phyloP scores from a whole-genome alignment of 2,888 invertebrate genomes.

The Allygus modestus region DNA sequence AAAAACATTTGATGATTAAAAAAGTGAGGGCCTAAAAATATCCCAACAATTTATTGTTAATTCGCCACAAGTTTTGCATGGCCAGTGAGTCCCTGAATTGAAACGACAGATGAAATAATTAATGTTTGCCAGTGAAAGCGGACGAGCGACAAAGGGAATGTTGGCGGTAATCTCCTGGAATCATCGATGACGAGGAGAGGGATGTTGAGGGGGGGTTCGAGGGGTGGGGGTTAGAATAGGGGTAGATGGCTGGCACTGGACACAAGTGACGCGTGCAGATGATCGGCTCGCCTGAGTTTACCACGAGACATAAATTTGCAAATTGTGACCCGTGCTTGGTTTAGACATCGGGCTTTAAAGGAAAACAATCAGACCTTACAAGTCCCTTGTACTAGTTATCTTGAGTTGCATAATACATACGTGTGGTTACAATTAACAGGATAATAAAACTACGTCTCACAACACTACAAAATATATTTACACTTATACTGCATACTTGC shows the following conservation, averaged over 20 bases:
- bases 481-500: too few relatives aligned
- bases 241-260: background rate
- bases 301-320: background rate
- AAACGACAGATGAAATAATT: background rate
- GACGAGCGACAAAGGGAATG: conserved; percentile 26
- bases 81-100: background rate
- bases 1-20: too few relatives aligned
- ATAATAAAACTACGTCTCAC: too few relatives aligned
- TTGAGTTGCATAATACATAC: too few relatives aligned
- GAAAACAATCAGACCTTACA: too few relatives aligned
- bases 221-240: background rate
- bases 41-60: too few relatives aligned
- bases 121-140: background rate
- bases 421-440: too few relatives aligned
- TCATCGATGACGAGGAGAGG: background rate
- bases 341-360: too few relatives aligned
- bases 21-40: too few relatives aligned
- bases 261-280: background rate
- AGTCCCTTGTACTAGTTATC: too few relatives aligned
- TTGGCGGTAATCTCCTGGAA: background rate
- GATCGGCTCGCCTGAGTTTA: background rate
- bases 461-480: too few relatives aligned
- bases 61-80: too few relatives aligned
- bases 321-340: background rate
- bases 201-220: background rate